phyloP scores from a whole-genome alignment of 2,888 invertebrate species.

The Yponomeuta sedellus region DNA sequence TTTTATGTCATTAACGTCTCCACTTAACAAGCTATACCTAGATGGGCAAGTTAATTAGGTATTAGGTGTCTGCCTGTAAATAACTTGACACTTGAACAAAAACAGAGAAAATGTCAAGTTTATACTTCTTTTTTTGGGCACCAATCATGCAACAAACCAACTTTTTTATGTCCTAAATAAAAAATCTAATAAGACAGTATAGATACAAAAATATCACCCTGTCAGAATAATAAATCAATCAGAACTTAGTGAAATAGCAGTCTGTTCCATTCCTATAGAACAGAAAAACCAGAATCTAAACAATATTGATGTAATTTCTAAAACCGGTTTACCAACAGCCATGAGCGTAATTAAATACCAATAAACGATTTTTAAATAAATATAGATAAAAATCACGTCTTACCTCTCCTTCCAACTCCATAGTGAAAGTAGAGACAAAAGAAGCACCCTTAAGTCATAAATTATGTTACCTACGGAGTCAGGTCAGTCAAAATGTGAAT shows the following conservation, averaged over 20 bases:
- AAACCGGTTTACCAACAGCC: constrained; percentile 25
- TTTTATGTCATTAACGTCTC: background rate
- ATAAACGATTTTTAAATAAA: constrained; percentile 64
- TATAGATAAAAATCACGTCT: constrained; percentile 26
- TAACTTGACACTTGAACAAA: too few relatives aligned
- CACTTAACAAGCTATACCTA: background rate
- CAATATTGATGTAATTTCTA: background rate
- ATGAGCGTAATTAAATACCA: constrained; percentile 59
- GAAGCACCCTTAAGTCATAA: constrained; percentile 58
- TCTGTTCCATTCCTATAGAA: background rate
- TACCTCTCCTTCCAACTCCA: constrained; percentile 31
- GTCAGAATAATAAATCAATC: too few relatives aligned
- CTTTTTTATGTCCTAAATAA: too few relatives aligned
- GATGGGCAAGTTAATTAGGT: background rate
- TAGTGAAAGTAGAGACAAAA: constrained; percentile 34
- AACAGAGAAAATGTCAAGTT: too few relatives aligned
- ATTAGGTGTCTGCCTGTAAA: too few relatives aligned
- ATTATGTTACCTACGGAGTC: constrained; percentile 47
- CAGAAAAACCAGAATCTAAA: too few relatives aligned
- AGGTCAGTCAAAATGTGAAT: constrained; percentile 32
- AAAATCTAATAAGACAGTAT: too few relatives aligned
- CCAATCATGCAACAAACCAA: too few relatives aligned
- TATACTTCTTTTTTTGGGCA: too few relatives aligned
- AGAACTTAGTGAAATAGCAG: background rate
- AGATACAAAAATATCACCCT: too few relatives aligned